Conservation (phyloP, 2,113 vertebrate species). For the Megaceryle maxima region DNA sequence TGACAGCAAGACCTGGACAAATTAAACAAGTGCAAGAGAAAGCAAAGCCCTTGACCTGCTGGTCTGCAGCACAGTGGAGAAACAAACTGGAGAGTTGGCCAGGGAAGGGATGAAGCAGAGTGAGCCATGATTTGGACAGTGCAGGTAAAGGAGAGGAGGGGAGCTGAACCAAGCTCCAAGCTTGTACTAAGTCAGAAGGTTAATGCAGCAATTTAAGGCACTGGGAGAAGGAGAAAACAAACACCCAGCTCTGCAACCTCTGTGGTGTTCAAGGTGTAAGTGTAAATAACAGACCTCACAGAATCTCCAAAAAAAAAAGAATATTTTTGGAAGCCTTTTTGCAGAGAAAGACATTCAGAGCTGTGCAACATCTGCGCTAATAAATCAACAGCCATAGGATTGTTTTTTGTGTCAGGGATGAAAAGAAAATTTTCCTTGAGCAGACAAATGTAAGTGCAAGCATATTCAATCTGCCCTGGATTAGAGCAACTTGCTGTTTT, state of each 20-base stretch:
- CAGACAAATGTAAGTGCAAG: neutral
- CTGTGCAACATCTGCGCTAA: neutral
- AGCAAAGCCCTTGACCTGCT: neutral
- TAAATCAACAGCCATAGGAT: neutral
- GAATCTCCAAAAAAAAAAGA: neutral
- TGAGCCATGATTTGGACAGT: neutral
- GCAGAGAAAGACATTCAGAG: neutral
- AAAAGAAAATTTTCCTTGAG: neutral
- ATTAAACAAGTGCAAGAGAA: neutral
- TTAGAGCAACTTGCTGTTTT: conserved; percentile 9
- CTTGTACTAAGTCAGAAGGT: neutral
- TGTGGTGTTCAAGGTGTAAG: neutral
- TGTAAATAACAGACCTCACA: neutral
- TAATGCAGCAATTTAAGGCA: neutral
- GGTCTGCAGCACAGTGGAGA: neutral
- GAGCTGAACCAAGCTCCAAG: neutral
- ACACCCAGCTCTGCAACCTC: neutral
- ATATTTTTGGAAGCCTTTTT: neutral
- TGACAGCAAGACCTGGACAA: neutral
- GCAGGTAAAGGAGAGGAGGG: neutral
- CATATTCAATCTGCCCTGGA: neutral
- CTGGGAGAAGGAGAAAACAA: neutral
- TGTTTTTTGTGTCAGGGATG: neutral
- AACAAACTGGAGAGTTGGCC: neutral
- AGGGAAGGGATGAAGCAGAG: neutral